These are phyloP conservation scores for Nymphalis urticae DNA, from an alignment of 2,888 invertebrate genomes.

Conservation along the genomic window DNA sequence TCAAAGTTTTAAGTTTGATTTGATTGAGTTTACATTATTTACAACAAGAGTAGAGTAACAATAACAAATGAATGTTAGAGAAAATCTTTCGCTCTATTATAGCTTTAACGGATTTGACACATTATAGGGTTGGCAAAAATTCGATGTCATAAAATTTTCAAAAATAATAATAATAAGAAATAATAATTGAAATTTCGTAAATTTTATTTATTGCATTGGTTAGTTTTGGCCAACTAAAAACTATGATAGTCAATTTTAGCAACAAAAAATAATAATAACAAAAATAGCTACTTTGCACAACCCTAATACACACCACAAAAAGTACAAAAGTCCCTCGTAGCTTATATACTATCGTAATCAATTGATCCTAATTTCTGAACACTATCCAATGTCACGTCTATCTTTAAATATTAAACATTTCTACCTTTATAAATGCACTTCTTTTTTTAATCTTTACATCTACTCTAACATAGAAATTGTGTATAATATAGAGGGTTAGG, in stretches of 20 bases:
- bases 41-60: not conserved
- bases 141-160: not conserved
- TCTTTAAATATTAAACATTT: slow-evolving; percentile 68
- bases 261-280: slow-evolving; percentile 38
- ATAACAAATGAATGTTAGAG: slow-evolving; percentile 4
- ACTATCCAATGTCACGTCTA: slow-evolving; percentile 69
- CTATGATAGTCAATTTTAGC: not conserved
- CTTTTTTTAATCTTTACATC: slow-evolving; percentile 66
- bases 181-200: not conserved
- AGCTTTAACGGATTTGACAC: slow-evolving; percentile 31
- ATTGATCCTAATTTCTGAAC: slow-evolving; percentile 66
- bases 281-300: slow-evolving; percentile 53
- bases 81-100: not conserved
- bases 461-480: slow-evolving; percentile 55
- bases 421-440: slow-evolving; percentile 80
- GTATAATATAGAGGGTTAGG: slow-evolving; percentile 21
- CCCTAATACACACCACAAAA: slow-evolving; percentile 72
- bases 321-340: slow-evolving; percentile 74
- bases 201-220: not conserved
- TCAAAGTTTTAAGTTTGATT: not conserved
- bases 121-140: slow-evolving; percentile 33
- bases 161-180: not conserved
- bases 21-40: not conserved
- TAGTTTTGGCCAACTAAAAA: slow-evolving; percentile 2
- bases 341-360: slow-evolving; percentile 63